These are phyloP conservation scores for Gymnodraco acuticeps DNA, from an alignment of 2,797 vertebrate species.

Conservation along the genomic window DNA sequence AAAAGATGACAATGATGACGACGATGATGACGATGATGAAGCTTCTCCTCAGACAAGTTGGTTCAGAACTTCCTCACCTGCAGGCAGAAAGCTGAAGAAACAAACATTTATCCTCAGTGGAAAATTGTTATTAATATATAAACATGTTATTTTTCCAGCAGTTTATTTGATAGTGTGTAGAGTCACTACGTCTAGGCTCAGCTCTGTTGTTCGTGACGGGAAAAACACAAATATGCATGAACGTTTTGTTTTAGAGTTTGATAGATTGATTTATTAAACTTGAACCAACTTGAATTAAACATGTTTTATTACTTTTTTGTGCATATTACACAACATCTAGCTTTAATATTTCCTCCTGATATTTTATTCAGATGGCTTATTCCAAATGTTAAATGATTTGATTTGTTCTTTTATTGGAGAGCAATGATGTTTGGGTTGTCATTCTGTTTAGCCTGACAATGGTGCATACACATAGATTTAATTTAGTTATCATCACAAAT, in stretches of 20 bases:
- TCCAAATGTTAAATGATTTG: too few species aligned
- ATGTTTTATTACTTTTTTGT: neutral
- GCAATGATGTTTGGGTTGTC: neutral
- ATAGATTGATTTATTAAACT: neutral
- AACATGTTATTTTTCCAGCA: neutral
- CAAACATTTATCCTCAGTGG: neutral
- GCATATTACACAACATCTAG: neutral
- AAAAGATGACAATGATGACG: neutral
- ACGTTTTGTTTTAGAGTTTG: neutral
- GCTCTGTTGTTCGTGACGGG: too few species aligned
- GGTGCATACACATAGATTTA: neutral
- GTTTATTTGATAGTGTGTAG: neutral
- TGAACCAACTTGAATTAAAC: neutral
- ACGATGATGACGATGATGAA: neutral
- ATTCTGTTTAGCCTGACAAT: neutral
- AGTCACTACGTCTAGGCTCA: neutral
- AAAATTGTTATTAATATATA: neutral
- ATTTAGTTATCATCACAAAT: neutral
- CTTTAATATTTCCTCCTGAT: neutral
- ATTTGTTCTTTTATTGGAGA: neutral
- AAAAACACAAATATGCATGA: too few species aligned
- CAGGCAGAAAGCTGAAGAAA: neutral
- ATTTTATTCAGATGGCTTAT: neutral
- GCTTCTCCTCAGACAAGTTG: neutral
- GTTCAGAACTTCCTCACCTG: conserved; percentile 8